phyloP scores from a whole-genome alignment of 2,113 vertebrate genomes.

The Rattus norvegicus region GRCr8 NC_086039.1:76132001-76132500 shows the following conservation, averaged over 20 bases:
- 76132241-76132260: constrained; percentile 28
- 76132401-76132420: neutral
- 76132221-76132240: neutral
- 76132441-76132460: neutral
- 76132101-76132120: neutral
- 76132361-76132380: neutral
- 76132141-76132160: neutral
- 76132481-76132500: neutral
- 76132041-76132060: constrained; percentile 17
- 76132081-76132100: neutral
- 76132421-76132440: neutral
- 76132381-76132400: neutral
- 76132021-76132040: neutral
- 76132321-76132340: neutral
- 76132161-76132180: neutral
- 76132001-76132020: neutral
- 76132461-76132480: neutral
- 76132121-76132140: neutral
- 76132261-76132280: neutral
- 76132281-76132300: neutral
- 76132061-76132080: neutral
- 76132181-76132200: constrained; percentile 8
- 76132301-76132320: neutral
- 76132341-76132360: neutral
- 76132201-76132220: neutral